Evolutionary conservation across 2,888 invertebrate species (phyloP).

Genomic region (Pandemis heparana): DNA sequence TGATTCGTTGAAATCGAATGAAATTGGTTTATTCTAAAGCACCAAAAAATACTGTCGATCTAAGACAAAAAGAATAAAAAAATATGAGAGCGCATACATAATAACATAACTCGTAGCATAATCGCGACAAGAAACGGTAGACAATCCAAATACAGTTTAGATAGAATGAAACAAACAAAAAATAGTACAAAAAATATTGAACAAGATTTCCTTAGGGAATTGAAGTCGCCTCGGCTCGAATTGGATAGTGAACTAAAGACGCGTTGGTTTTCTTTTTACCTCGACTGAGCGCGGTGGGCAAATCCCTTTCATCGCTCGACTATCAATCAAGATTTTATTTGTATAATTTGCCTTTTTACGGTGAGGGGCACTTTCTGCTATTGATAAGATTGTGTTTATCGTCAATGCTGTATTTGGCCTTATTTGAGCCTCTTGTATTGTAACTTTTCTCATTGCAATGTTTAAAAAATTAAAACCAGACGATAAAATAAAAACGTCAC

Average conservation of each 20-base stretch:
- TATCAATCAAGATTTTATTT: conserved; percentile 62
- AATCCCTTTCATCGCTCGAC: conserved; percentile 54
- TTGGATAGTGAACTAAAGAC: conserved; percentile 73
- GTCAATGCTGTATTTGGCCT: not conserved
- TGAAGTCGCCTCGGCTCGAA: conserved; percentile 70
- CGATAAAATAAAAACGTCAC: not conserved
- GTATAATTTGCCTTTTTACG: conserved; percentile 55
- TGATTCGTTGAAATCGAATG: too few relatives aligned
- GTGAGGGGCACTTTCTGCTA: conserved; percentile 20
- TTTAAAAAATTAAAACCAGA: not conserved
- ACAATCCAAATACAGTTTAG: conserved; percentile 53
- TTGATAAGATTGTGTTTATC: conserved; percentile 7
- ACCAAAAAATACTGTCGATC: not conserved
- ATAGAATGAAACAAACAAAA: conserved; percentile 66
- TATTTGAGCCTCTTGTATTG: not conserved
- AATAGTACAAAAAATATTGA: conserved; percentile 65
- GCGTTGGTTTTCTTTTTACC: conserved; percentile 67
- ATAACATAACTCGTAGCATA: conserved; percentile 7
- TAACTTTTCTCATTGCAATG: not conserved
- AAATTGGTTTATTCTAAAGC: not conserved
- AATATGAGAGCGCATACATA: conserved; percentile 38
- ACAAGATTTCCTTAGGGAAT: conserved; percentile 72
- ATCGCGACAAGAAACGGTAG: conserved; percentile 48
- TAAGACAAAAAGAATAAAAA: not conserved
- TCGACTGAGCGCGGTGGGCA: conserved; percentile 45